These are phyloP conservation scores for Proisotoma minuta DNA, from an alignment of 2,888 invertebrate species.

Conservation along the genomic window DNA sequence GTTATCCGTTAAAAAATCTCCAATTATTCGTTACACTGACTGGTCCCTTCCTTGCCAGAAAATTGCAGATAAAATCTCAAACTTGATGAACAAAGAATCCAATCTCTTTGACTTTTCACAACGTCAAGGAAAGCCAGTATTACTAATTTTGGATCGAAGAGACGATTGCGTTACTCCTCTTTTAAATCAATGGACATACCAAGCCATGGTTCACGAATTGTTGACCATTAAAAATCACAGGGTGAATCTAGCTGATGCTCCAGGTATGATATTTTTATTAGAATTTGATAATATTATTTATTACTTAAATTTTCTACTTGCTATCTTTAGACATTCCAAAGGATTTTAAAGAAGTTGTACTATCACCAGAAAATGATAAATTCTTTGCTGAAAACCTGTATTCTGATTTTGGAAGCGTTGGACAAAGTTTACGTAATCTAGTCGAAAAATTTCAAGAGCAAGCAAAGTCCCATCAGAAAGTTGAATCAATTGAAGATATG, in stretches of 20 bases:
- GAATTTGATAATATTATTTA: slow-evolving; percentile 1
- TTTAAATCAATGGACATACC: slow-evolving; percentile 97
- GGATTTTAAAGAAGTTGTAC: slow-evolving; percentile 86
- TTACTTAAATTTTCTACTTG: neutral
- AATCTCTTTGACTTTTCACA: slow-evolving; percentile 81
- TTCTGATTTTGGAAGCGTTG: slow-evolving; percentile 97
- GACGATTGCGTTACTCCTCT: slow-evolving; percentile 95
- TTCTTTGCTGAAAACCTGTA: slow-evolving; percentile 89
- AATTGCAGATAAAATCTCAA: slow-evolving; percentile 76
- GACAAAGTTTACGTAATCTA: slow-evolving; percentile 83
- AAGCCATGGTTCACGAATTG: slow-evolving; percentile 99
- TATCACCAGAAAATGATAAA: slow-evolving; percentile 92
- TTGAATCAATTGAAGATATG: slow-evolving; percentile 98
- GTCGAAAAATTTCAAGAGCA: slow-evolving; percentile 98
- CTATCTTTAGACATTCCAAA: slow-evolving; percentile 60
- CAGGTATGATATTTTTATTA: slow-evolving; percentile 54
- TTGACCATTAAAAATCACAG: slow-evolving; percentile 88
- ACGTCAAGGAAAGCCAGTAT: slow-evolving; percentile 64
- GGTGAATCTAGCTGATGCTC: slow-evolving; percentile 78
- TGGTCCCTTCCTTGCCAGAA: slow-evolving; percentile 79
- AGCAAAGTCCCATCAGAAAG: slow-evolving; percentile 91
- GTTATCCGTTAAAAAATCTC: slow-evolving; percentile 84
- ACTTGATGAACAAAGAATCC: slow-evolving; percentile 80
- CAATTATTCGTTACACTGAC: slow-evolving; percentile 80
- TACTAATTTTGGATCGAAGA: slow-evolving; percentile 85